Evolutionary conservation across 2,113 vertebrate genomes (phyloP), one percentile per base, ranked within the genome.

Genomic region (Anguilla japonica): DNA sequence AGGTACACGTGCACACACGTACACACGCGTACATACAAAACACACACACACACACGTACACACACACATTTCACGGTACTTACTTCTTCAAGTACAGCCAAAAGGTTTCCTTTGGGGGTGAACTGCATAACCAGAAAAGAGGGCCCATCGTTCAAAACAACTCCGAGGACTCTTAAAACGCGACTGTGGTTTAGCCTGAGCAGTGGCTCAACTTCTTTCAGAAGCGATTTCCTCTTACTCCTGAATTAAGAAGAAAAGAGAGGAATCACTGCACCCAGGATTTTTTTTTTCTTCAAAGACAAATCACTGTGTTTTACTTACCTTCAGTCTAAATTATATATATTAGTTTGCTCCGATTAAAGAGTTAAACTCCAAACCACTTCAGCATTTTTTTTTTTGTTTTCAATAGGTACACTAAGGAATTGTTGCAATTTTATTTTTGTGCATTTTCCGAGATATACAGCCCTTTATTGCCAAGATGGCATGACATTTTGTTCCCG

Each of bases 71-170:
- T 14, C 5, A 29, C 34, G 3, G 14, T 63, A 93, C 95, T 96
- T 88, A 98, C 96, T 41, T 89, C 90, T 50, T 97, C 91, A 0
- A 99, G 95, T 94, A 99, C 96, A 26, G 88, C 93, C 92, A 97
- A 92, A 84, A 99, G 94, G 93, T 98, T 97, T 0, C 98, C 98
- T 87, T 95, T 96, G 53, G 96, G 92, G 90, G 98, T 94, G 43
- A 97, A 97, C 81, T 99, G 98, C 96, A 99, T 98, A 56, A 99
- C 97, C 13, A 99, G 95, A 0, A 97, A 97, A 89, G 98, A 98
- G 90, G 97, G 96, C 43, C 95, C 94, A 0, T 98, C 97, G 90
- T 99, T 97, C 87, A 99, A 91, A 90, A 99, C 95, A 84, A 99
- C 85, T 6, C 98, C 98, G 63, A 99, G 94, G 50, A 99, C 89